Base-by-base conservation (phyloP, 2,797 vertebrate genomes). In the Gallinago solitaria region DNA sequence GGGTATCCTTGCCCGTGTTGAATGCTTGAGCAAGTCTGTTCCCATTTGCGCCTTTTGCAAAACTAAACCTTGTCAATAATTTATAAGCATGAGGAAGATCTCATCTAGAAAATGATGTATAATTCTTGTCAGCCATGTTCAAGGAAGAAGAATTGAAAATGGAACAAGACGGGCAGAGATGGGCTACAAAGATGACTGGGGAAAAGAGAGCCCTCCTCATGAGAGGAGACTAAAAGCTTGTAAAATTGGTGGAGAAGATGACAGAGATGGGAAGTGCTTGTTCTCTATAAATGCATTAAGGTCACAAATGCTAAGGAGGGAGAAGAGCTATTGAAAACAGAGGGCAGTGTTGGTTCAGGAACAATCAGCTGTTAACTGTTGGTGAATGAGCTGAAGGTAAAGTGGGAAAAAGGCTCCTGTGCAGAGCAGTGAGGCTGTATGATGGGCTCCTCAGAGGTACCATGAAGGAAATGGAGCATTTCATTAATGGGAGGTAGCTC, bases 11-110 rank as follows among this genome's bases (percentile, higher is more conserved):
- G 1, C 63, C 69, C 45, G 21, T 32, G 18, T 54, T 76, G 90
- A 86, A 80, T 82, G 51, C 74, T 91, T 87, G 59, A 96, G 43
- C 67, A 83, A 92, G 30, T 43, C 63, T 89, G 50, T 67, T 95
- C 75, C 65, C 75, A 65, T 50, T 54, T 91, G 69, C 54, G 24
- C 33, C 69, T 77, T 87, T 56, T 89, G 71, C 81, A 85, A 87
- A 96, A 89, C 91, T 93, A 94, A 89, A 71, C 59, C 19, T 63
- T 89, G 56, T 89, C 81, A 89, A 93, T 94, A 94, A 95, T 96
- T 95, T 60, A 91, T 90, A 82, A 87, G 78, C 60, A 63, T 24
- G 51, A 79, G 75, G 70, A 93, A 79, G 78, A 82, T 84, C 74
- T 89, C 59, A 63, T 94, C 78, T 89, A 73, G 84, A 95, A 96